These are phyloP conservation scores for Andricus quercusramuli DNA, from an alignment of 2,888 invertebrate species.

Conservation along the genomic window DNA sequence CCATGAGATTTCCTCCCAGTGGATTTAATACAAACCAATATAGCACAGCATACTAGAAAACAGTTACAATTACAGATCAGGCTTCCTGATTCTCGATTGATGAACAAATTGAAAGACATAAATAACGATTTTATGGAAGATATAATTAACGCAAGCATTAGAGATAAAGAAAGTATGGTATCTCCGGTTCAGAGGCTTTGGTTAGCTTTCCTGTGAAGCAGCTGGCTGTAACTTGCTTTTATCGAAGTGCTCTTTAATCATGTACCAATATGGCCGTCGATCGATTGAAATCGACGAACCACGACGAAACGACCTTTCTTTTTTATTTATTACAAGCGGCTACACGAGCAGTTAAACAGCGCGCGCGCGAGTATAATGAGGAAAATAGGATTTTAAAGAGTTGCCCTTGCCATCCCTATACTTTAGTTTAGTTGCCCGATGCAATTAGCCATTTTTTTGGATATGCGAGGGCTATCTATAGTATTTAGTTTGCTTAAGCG, in stretches of 20 bases:
- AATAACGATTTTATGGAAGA: constrained; percentile 1
- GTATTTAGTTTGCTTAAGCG: constrained; percentile 52
- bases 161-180: constrained; percentile 16
- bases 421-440: constrained; percentile 32
- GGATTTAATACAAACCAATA: too few relatives aligned
- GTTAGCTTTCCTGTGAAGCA: constrained; percentile 10
- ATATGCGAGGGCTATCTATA: constrained; percentile 25
- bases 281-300: constrained; percentile 39
- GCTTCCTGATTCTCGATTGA: background rate
- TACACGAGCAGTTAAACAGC: constrained; percentile 35
- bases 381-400: constrained; percentile 40
- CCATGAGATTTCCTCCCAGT: too few relatives aligned
- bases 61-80: too few relatives aligned
- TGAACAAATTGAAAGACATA: background rate
- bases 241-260: constrained; percentile 39
- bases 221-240: constrained; percentile 19
- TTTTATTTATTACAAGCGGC: constrained; percentile 38
- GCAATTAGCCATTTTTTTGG: constrained; percentile 28
- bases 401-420: constrained; percentile 33
- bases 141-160: background rate
- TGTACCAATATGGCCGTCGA: constrained; percentile 31
- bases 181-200: background rate
- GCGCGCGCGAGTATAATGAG: constrained; percentile 37
- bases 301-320: constrained; percentile 31
- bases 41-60: too few relatives aligned